These are phyloP conservation scores for Scophthalmus maximus DNA, from an alignment of 2,113 vertebrate genomes.

Conservation along the genomic window DNA sequence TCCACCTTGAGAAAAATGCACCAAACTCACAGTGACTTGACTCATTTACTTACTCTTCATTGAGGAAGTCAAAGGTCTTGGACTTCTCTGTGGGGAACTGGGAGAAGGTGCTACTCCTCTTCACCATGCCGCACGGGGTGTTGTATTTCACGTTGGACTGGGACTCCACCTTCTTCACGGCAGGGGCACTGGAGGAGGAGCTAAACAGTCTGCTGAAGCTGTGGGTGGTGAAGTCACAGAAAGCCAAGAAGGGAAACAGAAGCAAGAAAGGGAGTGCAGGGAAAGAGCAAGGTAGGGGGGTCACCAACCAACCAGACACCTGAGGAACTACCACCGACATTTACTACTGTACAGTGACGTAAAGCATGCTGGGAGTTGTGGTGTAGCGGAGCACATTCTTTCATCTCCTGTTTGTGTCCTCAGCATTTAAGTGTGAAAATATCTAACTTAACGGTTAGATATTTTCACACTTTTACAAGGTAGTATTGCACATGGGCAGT, in stretches of 20 bases:
- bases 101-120: constrained; percentile 89
- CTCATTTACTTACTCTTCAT: constrained; percentile 90
- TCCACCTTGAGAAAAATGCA: too few species aligned
- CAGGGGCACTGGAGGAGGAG: constrained; percentile 86
- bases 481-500: too few species aligned
- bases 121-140: constrained; percentile 82
- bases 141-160: constrained; percentile 94
- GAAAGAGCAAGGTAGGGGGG: constrained; percentile 47
- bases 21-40: not conserved
- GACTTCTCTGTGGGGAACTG: constrained; percentile 92
- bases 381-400: constrained; percentile 22
- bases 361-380: constrained; percentile 69
- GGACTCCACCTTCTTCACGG: constrained; percentile 88
- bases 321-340: constrained; percentile 39
- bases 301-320: constrained; percentile 62
- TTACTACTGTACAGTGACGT: constrained; percentile 42
- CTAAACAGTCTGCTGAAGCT: constrained; percentile 99
- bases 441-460: not conserved
- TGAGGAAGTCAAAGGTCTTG: constrained; percentile 95
- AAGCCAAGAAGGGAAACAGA: constrained; percentile 48
- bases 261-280: constrained; percentile 50
- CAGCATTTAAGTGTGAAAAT: too few species aligned
- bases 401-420: not conserved
- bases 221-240: constrained; percentile 52
- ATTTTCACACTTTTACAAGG: not conserved